Base-by-base conservation (phyloP, 2,888 invertebrate species). In the Xanthostigma xanthostigma region DNA sequence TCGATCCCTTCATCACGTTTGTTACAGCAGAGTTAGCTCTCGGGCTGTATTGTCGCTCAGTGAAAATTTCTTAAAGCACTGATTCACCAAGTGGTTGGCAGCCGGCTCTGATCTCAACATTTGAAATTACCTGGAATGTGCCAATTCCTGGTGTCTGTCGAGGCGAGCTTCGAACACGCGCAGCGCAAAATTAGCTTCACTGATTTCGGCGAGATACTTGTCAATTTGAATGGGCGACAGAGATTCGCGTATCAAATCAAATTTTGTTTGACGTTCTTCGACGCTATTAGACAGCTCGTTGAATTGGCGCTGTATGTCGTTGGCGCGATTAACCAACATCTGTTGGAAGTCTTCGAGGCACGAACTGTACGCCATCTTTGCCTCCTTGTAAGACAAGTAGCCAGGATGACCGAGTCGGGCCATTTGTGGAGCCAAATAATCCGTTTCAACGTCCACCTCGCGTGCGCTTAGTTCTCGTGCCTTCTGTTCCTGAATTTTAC, bases 321-420 rank as follows among this genome's bases (percentile, higher is more conserved):
- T 77, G 12, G 84, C 79, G 39, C 84, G 67, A 0, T 71, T 69
- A 5, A 83, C 65, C 51, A 80, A 72, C 36, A 74, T 70, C 0
- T 74, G 65, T 57, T 79, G 81, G 55, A 83, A 79, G 59, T 86
- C 84, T 46, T 70, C 70, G 40, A 87, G 64, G 52, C 86, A 86
- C 5, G 74, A 60, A 0, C 73, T 63, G 11, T 72, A 73, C 36
- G 77, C 68, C 45, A 71, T 65, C 1, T 66, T 39, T 0, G 75
- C 72, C 41, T 78, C 63, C 1, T 63, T 61, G 1, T 57, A 54
- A 0, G 67, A 67, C 12, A 76, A 64, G 36, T 63, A 65, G 0
- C 64, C 62, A 0, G 72, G 69, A 37, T 74, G 70, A 27, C 75
- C 74, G 59, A 79, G 65, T 33, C 75, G 70, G 2, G 76, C 76